Conservation (phyloP, 2,113 vertebrate species). For the Cyprinodon variegatus region DNA sequence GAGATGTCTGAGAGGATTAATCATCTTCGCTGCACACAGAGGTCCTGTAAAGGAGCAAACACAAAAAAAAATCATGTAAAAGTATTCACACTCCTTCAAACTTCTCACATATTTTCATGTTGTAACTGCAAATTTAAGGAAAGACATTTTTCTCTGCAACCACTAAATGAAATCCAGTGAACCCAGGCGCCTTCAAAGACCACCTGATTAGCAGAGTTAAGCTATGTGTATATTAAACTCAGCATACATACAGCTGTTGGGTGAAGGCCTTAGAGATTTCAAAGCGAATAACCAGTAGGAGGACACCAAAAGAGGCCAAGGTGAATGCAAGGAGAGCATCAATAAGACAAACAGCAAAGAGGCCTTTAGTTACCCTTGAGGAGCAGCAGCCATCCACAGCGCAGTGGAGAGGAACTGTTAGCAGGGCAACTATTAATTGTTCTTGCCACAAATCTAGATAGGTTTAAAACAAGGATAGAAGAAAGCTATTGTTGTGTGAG, state of each 20-base stretch:
- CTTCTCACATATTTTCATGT: neutral
- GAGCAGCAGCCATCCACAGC: neutral
- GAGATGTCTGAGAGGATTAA: conserved; percentile 37
- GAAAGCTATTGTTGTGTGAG: neutral
- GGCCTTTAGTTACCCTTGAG: no score
- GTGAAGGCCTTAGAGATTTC: neutral
- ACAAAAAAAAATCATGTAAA: neutral
- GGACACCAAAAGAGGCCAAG: no score
- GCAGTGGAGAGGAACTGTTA: neutral
- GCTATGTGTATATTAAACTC: neutral
- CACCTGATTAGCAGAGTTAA: neutral
- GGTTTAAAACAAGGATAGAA: neutral
- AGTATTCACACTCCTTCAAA: neutral
- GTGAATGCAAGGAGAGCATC: no score
- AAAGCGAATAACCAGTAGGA: neutral
- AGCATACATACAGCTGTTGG: neutral
- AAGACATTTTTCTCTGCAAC: neutral
- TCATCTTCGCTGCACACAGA: conserved; percentile 16
- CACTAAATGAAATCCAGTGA: neutral
- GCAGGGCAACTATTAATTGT: neutral
- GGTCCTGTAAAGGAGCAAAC: neutral
- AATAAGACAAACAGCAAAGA: no score
- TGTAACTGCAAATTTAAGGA: neutral
- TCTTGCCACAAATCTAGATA: neutral
- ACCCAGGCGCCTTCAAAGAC: neutral